A percentile compares a stretch with the other conserved stretches of the same genome.
These are phyloP conservation scores for Phortica variegata DNA, from an alignment of 1,140 invertebrate genomes.

Conservation along the genomic window DNA sequence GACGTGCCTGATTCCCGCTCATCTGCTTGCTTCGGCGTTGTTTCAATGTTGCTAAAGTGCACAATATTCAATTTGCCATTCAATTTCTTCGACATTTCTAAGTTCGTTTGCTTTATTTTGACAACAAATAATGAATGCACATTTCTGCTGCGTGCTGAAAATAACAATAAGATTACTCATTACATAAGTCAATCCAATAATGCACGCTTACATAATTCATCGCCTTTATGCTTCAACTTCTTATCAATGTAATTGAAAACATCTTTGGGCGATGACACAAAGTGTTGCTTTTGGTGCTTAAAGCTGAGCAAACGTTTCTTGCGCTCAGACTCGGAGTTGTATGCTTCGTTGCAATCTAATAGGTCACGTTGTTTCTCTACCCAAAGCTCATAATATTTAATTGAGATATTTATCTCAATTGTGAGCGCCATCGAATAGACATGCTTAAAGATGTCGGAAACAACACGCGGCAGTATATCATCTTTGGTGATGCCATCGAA, in stretches of 20 bases:
- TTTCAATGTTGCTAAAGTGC: neutral
- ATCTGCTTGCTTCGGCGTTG: neutral
- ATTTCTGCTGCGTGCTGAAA: too few relatives aligned
- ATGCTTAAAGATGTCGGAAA: constrained; percentile 19
- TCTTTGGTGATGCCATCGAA: neutral
- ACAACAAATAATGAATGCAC: constrained; percentile 21
- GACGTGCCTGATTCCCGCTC: too few relatives aligned
- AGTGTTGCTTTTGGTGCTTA: too few relatives aligned
- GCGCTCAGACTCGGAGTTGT: neutral
- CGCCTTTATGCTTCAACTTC: neutral
- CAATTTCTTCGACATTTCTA: constrained; percentile 4
- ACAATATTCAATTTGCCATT: constrained; percentile 26
- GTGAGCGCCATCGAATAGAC: constrained; percentile 11
- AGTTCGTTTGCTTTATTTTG: constrained; percentile 14
- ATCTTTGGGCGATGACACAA: constrained; percentile 20
- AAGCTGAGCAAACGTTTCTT: neutral
- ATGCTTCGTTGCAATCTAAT: neutral
- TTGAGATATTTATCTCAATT: constrained; percentile 20
- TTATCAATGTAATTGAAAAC: constrained; percentile 20
- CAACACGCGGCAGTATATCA: constrained; percentile 17
- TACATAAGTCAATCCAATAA: too few relatives aligned
- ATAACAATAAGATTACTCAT: too few relatives aligned
- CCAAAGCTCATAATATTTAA: constrained; percentile 10
- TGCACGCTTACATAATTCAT: neutral
- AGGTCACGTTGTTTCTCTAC: neutral